phyloP scores from a whole-genome alignment of 2,888 invertebrate genomes.

The Apamea epomidion region DNA sequence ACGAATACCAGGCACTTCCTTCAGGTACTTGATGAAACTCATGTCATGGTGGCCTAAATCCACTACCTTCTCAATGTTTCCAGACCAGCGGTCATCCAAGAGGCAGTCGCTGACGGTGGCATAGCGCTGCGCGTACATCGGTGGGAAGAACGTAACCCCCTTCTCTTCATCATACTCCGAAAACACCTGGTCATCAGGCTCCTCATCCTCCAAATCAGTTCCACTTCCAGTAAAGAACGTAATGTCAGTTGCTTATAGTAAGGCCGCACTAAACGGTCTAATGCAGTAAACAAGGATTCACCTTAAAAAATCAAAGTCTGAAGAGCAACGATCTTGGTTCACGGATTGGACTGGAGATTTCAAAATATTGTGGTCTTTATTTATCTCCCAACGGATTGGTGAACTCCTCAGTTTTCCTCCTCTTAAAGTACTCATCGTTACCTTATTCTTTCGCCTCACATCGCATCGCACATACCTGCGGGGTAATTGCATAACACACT shows the following conservation, averaged over 20 bases:
- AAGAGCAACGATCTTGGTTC: constrained; percentile 86
- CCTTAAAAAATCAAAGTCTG: constrained; percentile 86
- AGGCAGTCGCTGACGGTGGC: constrained; percentile 91
- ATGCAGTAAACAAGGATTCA: constrained; percentile 79
- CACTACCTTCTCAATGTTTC: constrained; percentile 92
- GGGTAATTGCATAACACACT: too few species aligned
- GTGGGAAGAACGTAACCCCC: constrained; percentile 93
- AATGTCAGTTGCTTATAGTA: constrained; percentile 79
- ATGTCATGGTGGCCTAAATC: constrained; percentile 97
- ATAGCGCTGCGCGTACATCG: constrained; percentile 95
- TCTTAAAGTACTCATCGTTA: not conserved
- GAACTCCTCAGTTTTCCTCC: too few species aligned
- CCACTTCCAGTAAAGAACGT: constrained; percentile 73
- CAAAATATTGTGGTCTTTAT: constrained; percentile 60
- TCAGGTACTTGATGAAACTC: constrained; percentile 93
- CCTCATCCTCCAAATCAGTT: constrained; percentile 78
- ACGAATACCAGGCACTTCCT: constrained; percentile 90
- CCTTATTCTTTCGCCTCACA: not conserved
- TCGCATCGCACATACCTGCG: not conserved
- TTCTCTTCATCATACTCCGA: constrained; percentile 88
- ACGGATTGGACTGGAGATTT: constrained; percentile 79
- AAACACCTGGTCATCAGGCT: constrained; percentile 85
- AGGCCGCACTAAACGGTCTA: constrained; percentile 81
- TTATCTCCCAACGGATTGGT: constrained; percentile 69
- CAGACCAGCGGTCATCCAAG: constrained; percentile 90